phyloP scores from a whole-genome alignment of 2,888 invertebrate genomes.

The Ptilodon capucinus region DNA sequence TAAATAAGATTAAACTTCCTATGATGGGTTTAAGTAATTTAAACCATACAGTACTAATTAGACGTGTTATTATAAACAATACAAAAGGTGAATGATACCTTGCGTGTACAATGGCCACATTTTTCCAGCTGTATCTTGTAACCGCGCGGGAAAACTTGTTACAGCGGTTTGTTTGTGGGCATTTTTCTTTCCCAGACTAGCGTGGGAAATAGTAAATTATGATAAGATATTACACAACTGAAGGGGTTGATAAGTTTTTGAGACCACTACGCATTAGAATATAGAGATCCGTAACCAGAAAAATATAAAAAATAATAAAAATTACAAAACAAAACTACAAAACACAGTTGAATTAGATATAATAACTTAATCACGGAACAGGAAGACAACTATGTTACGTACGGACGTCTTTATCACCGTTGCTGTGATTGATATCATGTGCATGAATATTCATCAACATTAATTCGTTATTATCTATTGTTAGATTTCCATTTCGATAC shows the following conservation, averaged over 20 bases:
- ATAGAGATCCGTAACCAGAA: neutral
- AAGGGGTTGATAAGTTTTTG: neutral
- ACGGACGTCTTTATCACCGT: neutral
- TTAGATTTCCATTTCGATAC: constrained; percentile 20
- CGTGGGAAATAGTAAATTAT: neutral
- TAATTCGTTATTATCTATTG: constrained; percentile 23
- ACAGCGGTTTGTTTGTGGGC: neutral
- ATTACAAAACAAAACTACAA: too few relatives aligned
- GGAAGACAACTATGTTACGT: too few relatives aligned
- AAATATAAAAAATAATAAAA: too few relatives aligned
- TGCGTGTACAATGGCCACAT: neutral
- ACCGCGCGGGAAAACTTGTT: neutral
- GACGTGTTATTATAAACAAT: neutral
- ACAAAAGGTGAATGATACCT: neutral
- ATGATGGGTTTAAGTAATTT: too few relatives aligned
- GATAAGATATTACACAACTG: constrained; percentile 4
- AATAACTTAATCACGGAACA: neutral
- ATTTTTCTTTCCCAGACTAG: neutral
- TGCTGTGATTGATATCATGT: constrained; percentile 1
- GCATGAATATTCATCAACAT: constrained; percentile 18
- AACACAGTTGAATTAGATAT: neutral
- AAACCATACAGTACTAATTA: too few relatives aligned
- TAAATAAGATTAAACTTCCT: too few relatives aligned
- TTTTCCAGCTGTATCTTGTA: neutral
- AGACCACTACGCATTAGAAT: too few relatives aligned